Conservation (phyloP, 2,888 invertebrate genomes). For the Megalurothrips usitatus region DNA sequence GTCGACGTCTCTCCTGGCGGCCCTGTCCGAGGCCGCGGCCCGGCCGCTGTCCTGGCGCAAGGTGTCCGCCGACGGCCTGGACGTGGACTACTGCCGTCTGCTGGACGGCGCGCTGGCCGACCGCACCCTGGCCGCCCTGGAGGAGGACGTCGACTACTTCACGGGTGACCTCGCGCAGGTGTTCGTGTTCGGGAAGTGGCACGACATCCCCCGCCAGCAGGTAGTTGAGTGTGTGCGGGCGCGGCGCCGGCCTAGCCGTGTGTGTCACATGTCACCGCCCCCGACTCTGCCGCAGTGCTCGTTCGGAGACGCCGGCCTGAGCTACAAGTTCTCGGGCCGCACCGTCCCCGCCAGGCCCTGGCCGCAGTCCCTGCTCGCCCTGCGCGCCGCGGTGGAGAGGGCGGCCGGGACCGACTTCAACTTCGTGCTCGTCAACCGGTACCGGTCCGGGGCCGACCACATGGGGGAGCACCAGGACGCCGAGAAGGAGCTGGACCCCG, state of each 20-base stretch:
- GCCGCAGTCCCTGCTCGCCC: constrained; percentile 51
- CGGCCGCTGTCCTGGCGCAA: constrained; percentile 41
- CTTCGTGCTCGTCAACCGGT: constrained; percentile 65
- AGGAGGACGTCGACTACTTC: constrained; percentile 57
- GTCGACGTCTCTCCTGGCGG: not conserved
- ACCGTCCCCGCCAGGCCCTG: constrained; percentile 61
- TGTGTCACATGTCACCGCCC: not conserved
- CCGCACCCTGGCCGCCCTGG: constrained; percentile 51
- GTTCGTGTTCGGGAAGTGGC: constrained; percentile 62
- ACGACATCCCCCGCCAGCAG: constrained; percentile 63
- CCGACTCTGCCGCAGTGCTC: constrained; percentile 49
- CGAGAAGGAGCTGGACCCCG: constrained; percentile 60
- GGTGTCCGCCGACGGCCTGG: constrained; percentile 53
- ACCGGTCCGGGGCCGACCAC: constrained; percentile 62
- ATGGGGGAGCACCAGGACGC: constrained; percentile 70
- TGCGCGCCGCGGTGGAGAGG: constrained; percentile 52
- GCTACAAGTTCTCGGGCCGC: constrained; percentile 61
- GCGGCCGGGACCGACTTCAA: constrained; percentile 58
- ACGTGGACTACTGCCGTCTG: constrained; percentile 52
- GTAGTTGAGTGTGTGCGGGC: constrained; percentile 38
- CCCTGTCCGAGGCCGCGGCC: not conserved
- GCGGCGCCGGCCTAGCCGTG: not conserved
- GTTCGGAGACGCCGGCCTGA: constrained; percentile 60
- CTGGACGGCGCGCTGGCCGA: constrained; percentile 46
- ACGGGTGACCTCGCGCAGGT: constrained; percentile 57